Base-by-base conservation (phyloP, 2,797 vertebrate genomes). In the Eospalax fontanierii region DNA sequence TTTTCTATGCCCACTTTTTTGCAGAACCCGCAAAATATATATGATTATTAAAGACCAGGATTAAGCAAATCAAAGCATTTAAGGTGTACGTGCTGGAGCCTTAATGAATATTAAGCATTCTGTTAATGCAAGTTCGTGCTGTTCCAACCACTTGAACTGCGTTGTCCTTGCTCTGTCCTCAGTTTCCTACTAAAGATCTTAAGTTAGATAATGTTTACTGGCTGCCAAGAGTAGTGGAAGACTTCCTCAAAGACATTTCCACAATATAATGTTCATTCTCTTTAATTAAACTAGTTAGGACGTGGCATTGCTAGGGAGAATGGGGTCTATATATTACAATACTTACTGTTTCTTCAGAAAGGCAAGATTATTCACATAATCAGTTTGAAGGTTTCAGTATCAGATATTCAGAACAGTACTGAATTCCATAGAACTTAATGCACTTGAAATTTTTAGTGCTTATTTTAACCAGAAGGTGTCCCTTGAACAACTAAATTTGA, bases 191-290 rank as follows among this genome's bases (percentile, higher is more conserved):
- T 59, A 59, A 80, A 74, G 54, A 80, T 61, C 8, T 78, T 71
- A 54, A 33, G 14, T 54, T 59, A 57, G 76, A 57, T 46, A 66
- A 65, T 86, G 59, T 74, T 70, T 4, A 50, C n/a, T 78, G 75
- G 74, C n/a, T 74, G 78, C 93, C 76, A 82, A 95, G 76, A 76
- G 94, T 89, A 79, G 93, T 92, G 73, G 93, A 92, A 98, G 92
- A 96, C 94, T 91, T 97, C 97, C 95, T 89, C 96, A 97, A 96
- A 97, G 95, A 92, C 93, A 50, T 91, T 98, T 97, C 97, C 79
- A 87, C 90, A 82, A 97, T 95, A 97, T 93, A 97, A 87, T 96
- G 93, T 96, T 95, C 93, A 35, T 70, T 54, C 61, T 46, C 28
- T 87, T 91, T 96, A 95, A 90, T 94, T 95, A 97, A 87, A 79